Evolutionary conservation across 35 echinoderm and acorn worm species (phyloP).

Genomic region (Anneissia japonica): DNA sequence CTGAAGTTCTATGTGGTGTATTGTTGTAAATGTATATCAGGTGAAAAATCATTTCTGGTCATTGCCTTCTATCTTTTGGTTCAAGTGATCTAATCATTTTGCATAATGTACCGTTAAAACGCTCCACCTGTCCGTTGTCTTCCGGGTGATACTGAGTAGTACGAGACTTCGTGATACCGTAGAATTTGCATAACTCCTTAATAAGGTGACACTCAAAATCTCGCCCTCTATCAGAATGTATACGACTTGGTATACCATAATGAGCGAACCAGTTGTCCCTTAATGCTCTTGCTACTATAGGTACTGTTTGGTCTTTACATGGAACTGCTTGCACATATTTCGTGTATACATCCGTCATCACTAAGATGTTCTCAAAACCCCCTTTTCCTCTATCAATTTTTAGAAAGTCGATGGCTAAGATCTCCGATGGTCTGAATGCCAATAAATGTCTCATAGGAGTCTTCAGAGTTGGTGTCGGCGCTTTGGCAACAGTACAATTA

Average conservation of each 20-base stretch:
- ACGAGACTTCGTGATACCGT: constrained; percentile 14
- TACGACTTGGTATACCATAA: neutral
- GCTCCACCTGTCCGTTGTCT: constrained; percentile 29
- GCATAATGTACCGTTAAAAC: constrained; percentile 36
- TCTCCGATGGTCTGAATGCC: too few species aligned
- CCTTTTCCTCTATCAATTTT: too few species aligned
- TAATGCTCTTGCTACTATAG: too few species aligned
- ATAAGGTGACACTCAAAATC: neutral
- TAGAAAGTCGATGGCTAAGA: too few species aligned
- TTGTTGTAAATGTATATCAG: constrained; percentile 20
- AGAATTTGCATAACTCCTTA: constrained; percentile 10
- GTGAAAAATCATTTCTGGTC: neutral
- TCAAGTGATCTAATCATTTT: neutral
- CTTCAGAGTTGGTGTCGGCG: too few species aligned
- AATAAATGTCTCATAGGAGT: too few species aligned
- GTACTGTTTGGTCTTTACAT: too few species aligned
- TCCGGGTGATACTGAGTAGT: constrained; percentile 32
- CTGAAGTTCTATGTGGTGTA: constrained; percentile 13
- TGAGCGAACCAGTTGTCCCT: neutral
- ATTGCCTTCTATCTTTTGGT: neutral
- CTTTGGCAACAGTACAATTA: too few species aligned
- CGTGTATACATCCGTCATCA: too few species aligned
- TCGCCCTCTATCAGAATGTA: neutral
- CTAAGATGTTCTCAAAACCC: too few species aligned
- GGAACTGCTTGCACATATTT: too few species aligned